Conservation (phyloP, 1,140 invertebrate genomes). For the Zaprionus ghesquierei region DNA sequence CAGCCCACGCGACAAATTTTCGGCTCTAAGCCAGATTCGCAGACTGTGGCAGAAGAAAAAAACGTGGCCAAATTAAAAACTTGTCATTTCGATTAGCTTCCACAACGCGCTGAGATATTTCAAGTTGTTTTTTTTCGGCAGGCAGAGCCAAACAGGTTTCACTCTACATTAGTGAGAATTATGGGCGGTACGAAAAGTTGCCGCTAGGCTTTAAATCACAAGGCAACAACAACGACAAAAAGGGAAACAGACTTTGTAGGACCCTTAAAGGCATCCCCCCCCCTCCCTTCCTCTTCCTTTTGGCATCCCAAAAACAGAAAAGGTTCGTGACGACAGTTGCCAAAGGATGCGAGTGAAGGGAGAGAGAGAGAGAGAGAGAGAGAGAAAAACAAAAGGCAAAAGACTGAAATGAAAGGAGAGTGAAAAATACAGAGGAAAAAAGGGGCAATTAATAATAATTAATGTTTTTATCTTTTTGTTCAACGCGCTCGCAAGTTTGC, state of each 20-base stretch:
- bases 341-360: slow-evolving; percentile 50
- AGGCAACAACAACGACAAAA: too few relatives aligned
- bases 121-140: neutral
- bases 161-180: slow-evolving; percentile 46
- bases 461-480: slow-evolving; percentile 79
- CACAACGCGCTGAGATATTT: neutral
- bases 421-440: slow-evolving; percentile 44
- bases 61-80: slow-evolving; percentile 64
- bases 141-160: slow-evolving; percentile 40
- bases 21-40: slow-evolving; percentile 40
- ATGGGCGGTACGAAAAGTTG: slow-evolving; percentile 29
- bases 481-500: slow-evolving; percentile 23
- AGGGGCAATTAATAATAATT: slow-evolving; percentile 79
- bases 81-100: slow-evolving; percentile 70
- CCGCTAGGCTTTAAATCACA: slow-evolving; percentile 43
- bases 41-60: slow-evolving; percentile 19
- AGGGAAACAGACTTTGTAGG: slow-evolving; percentile 13
- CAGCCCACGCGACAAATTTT: slow-evolving; percentile 40
- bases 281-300: neutral
- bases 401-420: slow-evolving; percentile 31
- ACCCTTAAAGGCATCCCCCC: slow-evolving; percentile 7
- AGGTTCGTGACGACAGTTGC: slow-evolving; percentile 61
- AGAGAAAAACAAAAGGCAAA: slow-evolving; percentile 53
- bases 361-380: slow-evolving; percentile 28
- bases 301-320: slow-evolving; percentile 17